Percentiles rank a stretch among this genome's conserved stretches.
Evolutionary conservation across 2,888 invertebrate species (phyloP).

Genomic region (Thera britannica): DNA sequence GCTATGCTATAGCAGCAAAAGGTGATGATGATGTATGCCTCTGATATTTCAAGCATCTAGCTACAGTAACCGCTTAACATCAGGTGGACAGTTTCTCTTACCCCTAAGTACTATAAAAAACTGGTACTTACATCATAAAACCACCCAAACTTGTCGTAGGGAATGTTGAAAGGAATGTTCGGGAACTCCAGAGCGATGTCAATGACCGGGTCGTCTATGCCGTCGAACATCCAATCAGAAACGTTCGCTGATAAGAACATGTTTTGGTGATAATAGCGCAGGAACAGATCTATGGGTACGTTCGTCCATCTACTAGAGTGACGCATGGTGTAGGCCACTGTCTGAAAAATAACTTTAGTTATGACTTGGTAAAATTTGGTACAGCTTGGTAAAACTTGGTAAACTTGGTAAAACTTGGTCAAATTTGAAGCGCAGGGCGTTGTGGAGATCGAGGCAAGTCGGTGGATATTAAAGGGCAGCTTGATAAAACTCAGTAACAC

Average conservation of each 20-base stretch:
- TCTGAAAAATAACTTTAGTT: slow-evolving; percentile 73
- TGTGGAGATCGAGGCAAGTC: too few relatives aligned
- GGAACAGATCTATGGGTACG: slow-evolving; percentile 80
- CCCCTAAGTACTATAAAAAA: too few relatives aligned
- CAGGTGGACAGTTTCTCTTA: too few relatives aligned
- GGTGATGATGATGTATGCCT: too few relatives aligned
- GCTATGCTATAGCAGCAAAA: too few relatives aligned
- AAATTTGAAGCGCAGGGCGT: too few relatives aligned
- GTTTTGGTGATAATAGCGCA: slow-evolving; percentile 80
- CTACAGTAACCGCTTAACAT: too few relatives aligned
- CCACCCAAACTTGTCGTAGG: slow-evolving; percentile 93
- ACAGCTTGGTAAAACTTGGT: too few relatives aligned
- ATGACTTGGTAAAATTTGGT: neutral
- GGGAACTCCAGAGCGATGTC: slow-evolving; percentile 81
- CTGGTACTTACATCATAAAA: slow-evolving; percentile 88
- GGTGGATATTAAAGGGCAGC: too few relatives aligned
- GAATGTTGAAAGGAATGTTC: slow-evolving; percentile 84
- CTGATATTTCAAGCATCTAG: too few relatives aligned
- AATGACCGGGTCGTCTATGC: slow-evolving; percentile 90
- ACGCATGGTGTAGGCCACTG: slow-evolving; percentile 86
- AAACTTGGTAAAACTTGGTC: too few relatives aligned
- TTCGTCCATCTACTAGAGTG: slow-evolving; percentile 61
- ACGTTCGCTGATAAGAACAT: slow-evolving; percentile 87
- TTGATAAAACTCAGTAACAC: too few relatives aligned
- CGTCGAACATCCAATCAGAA: slow-evolving; percentile 90